Percentiles rank a stretch among this genome's conserved stretches.
phyloP scores from a whole-genome alignment of 2,113 vertebrate species.

The Crocuta crocuta region DNA sequence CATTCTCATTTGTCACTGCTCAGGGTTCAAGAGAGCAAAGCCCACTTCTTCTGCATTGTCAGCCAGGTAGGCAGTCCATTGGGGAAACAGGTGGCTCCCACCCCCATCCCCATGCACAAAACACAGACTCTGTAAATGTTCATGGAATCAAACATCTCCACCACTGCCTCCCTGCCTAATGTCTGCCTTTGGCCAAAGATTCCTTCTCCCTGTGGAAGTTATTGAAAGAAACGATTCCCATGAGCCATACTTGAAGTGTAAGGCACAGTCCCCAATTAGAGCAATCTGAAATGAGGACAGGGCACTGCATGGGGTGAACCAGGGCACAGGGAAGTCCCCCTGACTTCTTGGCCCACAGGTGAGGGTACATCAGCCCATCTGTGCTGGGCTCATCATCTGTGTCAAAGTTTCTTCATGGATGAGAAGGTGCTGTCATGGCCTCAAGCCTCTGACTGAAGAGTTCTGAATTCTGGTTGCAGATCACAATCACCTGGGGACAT shows the following conservation, averaged over 20 bases:
- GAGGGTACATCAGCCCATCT: fast-evolving
- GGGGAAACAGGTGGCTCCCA: fast-evolving
- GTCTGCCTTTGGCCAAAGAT: background rate
- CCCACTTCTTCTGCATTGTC: background rate
- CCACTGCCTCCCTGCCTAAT: background rate
- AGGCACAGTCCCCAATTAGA: fast-evolving
- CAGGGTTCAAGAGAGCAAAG: background rate
- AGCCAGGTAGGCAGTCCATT: background rate
- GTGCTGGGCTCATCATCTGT: too few species aligned
- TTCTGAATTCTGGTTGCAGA: background rate
- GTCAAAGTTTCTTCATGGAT: background rate
- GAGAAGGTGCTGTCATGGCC: background rate
- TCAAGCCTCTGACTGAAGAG: background rate
- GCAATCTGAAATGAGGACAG: fast-evolving
- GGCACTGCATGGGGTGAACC: fast-evolving
- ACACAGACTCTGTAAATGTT: background rate
- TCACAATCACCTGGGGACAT: too few species aligned
- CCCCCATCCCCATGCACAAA: background rate
- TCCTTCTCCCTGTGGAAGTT: background rate
- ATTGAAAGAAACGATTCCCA: background rate
- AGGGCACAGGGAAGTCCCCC: too few species aligned
- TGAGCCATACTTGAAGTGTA: background rate
- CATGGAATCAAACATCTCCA: background rate
- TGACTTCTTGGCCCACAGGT: background rate
- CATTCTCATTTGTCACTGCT: background rate